These are phyloP conservation scores for Scomber colias DNA, from an alignment of 2,113 vertebrate species.

Conservation along the genomic window DNA sequence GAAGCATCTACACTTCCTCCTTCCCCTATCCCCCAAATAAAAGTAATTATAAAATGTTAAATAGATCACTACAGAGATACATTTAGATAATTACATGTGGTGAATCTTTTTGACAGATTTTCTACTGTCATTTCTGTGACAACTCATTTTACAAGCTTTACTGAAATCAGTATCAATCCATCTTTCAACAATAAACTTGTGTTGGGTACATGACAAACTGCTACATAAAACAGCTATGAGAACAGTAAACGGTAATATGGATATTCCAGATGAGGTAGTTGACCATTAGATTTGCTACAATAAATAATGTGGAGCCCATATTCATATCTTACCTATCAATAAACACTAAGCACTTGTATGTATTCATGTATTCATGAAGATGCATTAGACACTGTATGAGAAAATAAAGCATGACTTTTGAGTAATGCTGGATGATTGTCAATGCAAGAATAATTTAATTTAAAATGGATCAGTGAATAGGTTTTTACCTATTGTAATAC, in stretches of 20 bases:
- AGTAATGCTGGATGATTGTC: slow-evolving; percentile 90
- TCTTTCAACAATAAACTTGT: neutral
- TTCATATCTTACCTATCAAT: no score
- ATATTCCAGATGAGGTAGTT: no score
- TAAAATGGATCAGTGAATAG: neutral
- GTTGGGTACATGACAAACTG: slow-evolving; percentile 32
- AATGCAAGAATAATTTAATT: slow-evolving; percentile 80
- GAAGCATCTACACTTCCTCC: neutral
- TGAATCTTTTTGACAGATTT: slow-evolving; percentile 74
- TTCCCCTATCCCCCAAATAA: neutral
- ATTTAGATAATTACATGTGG: slow-evolving; percentile 74
- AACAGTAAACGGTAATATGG: no score
- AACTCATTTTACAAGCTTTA: slow-evolving; percentile 7
- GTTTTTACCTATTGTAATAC: neutral
- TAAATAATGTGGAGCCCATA: no score
- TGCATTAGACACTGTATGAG: slow-evolving; percentile 74
- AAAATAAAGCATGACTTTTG: slow-evolving; percentile 79
- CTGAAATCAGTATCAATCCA: neutral
- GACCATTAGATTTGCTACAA: no score
- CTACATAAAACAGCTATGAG: no score
- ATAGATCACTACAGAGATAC: slow-evolving; percentile 85
- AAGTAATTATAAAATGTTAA: slow-evolving; percentile 58
- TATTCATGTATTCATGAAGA: slow-evolving; percentile 12
- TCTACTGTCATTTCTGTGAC: neutral
- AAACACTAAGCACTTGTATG: slow-evolving; percentile 1